A percentile compares a stretch with the other conserved stretches of the same genome.
Conservation (phyloP, 1,140 invertebrate genomes). For the Pseudomyrmex pallidus region DNA sequence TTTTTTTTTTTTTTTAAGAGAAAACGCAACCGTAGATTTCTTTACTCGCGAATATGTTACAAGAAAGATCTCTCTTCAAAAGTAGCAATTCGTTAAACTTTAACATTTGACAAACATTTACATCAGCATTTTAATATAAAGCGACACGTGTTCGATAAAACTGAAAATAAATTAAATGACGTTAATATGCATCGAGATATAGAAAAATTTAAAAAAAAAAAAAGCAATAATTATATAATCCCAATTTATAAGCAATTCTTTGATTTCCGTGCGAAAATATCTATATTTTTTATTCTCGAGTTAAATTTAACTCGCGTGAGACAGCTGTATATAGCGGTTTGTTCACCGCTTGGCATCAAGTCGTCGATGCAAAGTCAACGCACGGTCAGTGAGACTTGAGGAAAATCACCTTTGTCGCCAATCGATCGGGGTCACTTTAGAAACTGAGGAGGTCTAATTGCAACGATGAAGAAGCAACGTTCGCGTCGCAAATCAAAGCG, state of each 20-base stretch:
- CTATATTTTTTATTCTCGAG: background rate
- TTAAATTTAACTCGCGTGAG: constrained; percentile 33
- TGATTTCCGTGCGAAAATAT: background rate
- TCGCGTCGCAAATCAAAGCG: background rate
- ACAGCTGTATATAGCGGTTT: constrained; percentile 19
- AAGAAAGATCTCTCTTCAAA: constrained; percentile 24
- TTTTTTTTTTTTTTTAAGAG: too few relatives aligned
- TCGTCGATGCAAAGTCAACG: constrained; percentile 63
- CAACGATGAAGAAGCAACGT: constrained; percentile 15
- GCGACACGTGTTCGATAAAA: too few relatives aligned
- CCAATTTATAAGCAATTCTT: background rate
- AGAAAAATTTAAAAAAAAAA: background rate
- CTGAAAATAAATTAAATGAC: too few relatives aligned
- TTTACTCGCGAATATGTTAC: constrained; percentile 8
- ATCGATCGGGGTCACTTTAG: constrained; percentile 66
- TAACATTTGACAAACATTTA: too few relatives aligned
- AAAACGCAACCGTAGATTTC: constrained; percentile 12
- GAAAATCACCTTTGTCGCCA: constrained; percentile 47
- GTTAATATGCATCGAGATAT: too few relatives aligned
- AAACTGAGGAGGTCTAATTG: constrained; percentile 38
- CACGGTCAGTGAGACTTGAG: constrained; percentile 36
- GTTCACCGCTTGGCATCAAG: constrained; percentile 41
- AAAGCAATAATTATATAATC: background rate
- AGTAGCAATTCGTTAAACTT: too few relatives aligned
- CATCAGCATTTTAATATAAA: too few relatives aligned